Conservation (phyloP, 2,888 invertebrate genomes). For the Orthonevra nobilis region DNA sequence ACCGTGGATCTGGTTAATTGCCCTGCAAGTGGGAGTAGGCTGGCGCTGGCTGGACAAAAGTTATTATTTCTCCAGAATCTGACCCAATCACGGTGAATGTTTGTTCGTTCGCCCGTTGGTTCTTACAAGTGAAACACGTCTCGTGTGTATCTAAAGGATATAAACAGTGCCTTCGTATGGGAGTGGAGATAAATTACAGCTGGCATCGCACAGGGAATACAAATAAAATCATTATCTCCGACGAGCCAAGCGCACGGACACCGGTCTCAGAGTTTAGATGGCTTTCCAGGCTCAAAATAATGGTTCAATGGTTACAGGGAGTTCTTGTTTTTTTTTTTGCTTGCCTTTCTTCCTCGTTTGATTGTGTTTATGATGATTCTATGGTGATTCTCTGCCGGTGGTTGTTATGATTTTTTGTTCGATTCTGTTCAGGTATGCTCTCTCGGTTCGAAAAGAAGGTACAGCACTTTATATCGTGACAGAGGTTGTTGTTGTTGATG, state of each 20-base stretch:
- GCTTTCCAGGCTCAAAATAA: slow-evolving; percentile 31
- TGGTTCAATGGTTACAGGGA: slow-evolving; percentile 40
- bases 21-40: slow-evolving; percentile 46
- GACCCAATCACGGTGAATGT: slow-evolving; percentile 64
- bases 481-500: slow-evolving; percentile 28
- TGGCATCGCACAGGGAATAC: slow-evolving; percentile 63
- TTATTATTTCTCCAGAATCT: slow-evolving; percentile 53
- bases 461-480: slow-evolving; percentile 42
- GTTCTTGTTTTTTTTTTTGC: slow-evolving; percentile 7
- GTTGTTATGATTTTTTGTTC: slow-evolving; percentile 46
- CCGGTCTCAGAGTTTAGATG: slow-evolving; percentile 36
- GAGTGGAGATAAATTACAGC: slow-evolving; percentile 57
- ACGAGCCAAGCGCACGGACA: slow-evolving; percentile 37
- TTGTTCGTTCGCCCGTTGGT: too few species aligned
- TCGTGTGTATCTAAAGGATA: slow-evolving; percentile 53
- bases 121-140: slow-evolving; percentile 29
- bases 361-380: slow-evolving; percentile 21
- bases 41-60: slow-evolving; percentile 36
- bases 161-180: slow-evolving; percentile 33
- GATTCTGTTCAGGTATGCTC: slow-evolving; percentile 24
- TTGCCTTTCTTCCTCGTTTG: neutral
- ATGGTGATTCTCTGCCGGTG: slow-evolving; percentile 6
- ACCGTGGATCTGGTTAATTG: slow-evolving; percentile 56
- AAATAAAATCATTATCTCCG: slow-evolving; percentile 68
- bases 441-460: neutral